phyloP scores from a whole-genome alignment of 2,113 vertebrate genomes.

The Bos indicus region DNA sequence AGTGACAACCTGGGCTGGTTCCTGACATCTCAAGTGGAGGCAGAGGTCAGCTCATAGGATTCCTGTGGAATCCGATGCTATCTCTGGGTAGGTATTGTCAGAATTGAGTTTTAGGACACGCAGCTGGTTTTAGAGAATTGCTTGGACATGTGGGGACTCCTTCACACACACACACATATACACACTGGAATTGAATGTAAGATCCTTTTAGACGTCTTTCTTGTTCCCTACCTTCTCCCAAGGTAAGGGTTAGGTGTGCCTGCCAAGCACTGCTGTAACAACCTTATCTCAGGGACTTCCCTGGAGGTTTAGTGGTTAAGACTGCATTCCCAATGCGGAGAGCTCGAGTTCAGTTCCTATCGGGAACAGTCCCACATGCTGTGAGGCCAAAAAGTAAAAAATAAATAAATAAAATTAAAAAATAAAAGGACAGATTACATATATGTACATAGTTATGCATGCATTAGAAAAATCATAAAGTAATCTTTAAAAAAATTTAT shows the following conservation, averaged over 20 bases:
- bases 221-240: not conserved
- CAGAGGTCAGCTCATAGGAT: not conserved
- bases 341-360: not conserved
- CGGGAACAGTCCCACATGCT: not conserved
- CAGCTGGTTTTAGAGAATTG: not conserved
- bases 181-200: not conserved
- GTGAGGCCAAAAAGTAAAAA: not conserved
- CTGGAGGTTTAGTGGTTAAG: not conserved
- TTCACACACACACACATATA: accelerated
- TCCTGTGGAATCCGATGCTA: not conserved
- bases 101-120: not conserved
- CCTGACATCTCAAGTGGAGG: not conserved
- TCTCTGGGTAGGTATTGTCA: not conserved
- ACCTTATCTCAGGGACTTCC: not conserved
- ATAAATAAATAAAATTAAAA: not conserved
- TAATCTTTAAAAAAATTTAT: not conserved
- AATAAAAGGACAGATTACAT: not conserved
- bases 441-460: not conserved
- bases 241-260: not conserved
- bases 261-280: not conserved
- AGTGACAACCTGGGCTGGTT: not conserved
- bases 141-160: not conserved
- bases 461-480: not conserved
- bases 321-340: not conserved
- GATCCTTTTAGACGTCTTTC: not conserved